Conservation (phyloP, 2,113 vertebrate genomes). For the Morone chrysops region DNA sequence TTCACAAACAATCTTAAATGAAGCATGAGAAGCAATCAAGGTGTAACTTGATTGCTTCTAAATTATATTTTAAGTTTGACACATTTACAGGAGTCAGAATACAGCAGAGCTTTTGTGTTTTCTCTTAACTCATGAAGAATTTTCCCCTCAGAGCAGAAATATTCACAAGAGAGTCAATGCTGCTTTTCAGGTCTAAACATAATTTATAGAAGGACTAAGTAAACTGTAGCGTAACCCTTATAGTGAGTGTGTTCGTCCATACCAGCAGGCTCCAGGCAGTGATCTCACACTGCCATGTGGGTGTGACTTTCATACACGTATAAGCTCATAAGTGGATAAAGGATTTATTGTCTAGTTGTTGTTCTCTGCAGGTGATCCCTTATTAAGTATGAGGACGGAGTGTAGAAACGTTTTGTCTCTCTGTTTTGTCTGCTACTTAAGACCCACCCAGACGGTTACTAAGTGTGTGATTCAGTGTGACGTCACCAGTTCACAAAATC, state of each 20-base stretch:
- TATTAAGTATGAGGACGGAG: background rate
- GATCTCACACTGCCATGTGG: constrained; percentile 28
- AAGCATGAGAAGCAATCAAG: background rate
- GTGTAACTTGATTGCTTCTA: too few species aligned
- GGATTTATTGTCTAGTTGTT: constrained; percentile 49
- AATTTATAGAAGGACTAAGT: background rate
- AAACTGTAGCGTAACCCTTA: background rate
- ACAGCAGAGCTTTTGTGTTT: background rate
- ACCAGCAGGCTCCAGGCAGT: background rate
- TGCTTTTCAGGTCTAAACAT: background rate
- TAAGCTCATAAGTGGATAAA: constrained; percentile 69
- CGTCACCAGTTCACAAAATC: background rate
- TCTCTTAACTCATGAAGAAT: background rate
- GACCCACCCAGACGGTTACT: constrained; percentile 31
- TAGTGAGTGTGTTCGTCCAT: background rate
- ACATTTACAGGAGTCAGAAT: background rate
- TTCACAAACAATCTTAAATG: background rate
- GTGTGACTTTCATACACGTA: constrained; percentile 47
- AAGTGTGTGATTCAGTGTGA: constrained; percentile 13
- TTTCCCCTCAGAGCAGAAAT: background rate
- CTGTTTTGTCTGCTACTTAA: constrained; percentile 42
- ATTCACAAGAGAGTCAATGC: background rate
- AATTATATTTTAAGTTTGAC: background rate
- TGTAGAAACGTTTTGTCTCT: constrained; percentile 1
- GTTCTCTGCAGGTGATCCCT: constrained; percentile 31